Evolutionary conservation across 1,140 invertebrate species (phyloP), one percentile per base, ranked within the genome.

Genomic region (Drosophila grimshawi): DNA sequence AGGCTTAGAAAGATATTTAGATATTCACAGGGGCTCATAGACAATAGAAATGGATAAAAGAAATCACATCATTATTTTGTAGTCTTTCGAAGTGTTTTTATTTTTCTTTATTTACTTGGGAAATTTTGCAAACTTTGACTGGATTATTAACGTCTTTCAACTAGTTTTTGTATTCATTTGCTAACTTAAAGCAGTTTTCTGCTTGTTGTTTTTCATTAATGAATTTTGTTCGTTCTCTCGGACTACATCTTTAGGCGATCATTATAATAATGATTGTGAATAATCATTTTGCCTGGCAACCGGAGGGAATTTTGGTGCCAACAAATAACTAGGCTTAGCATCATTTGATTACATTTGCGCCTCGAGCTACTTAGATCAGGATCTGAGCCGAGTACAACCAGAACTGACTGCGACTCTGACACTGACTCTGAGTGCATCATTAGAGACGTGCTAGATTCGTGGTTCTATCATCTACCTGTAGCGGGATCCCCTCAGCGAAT

Each of bases 401-500:
- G 70, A 56, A 48, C 75, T 78, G 19, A 19, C 19, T 19, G 19
- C 19, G 19, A 19, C 19, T 41, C 8, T n/a, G 39, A 43, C 39
- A n/a, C 39, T 43, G 83, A 88, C 83, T 89, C 67, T 80, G 85
- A 88, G 68, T 88, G 83, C 85, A 80, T 88, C 83, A 88, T 88
- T 88, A 88, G 85, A 88, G 85, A 83, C 77, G 85, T 89, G 80
- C 85, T 83, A 88, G 85, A 89, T 88, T 83, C 76, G 82, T 80
- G 83, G 19, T 61, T 51, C 66, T 61, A 67, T 52, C 57, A 46
- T 43, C 39, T 43, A 43, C n/a, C 39, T 43, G n/a, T 43, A 19
- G 19, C 19, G 19, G 19, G 19, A 19, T 19, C 0, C 19, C 39
- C 8, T 10, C 53, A 46, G 46, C 46, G 41, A 52, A 53, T 66